Conservation (phyloP, 2,797 vertebrate species). For the Eleutherodactylus coqui region DNA sequence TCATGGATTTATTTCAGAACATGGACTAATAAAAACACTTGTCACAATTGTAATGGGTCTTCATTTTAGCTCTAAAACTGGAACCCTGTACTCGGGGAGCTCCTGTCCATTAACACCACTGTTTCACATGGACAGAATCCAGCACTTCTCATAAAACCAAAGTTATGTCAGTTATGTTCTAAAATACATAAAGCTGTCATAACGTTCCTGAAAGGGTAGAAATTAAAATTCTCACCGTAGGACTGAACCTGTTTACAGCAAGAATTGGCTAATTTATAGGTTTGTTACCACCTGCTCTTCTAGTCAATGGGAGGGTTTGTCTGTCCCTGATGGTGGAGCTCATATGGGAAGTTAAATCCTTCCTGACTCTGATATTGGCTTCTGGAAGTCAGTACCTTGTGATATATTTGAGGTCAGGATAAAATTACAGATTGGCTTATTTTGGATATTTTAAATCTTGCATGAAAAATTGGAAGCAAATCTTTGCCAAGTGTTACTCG, state of each 20-base stretch:
- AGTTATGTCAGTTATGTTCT: constrained; percentile 61
- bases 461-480: constrained; percentile 39
- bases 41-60: constrained; percentile 31
- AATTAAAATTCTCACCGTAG: constrained; percentile 45
- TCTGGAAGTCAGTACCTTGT: constrained; percentile 46
- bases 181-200: constrained; percentile 61
- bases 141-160: constrained; percentile 58
- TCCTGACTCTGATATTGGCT: constrained; percentile 44
- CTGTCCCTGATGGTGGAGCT: not conserved
- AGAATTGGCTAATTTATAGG: constrained; percentile 53
- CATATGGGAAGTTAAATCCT: constrained; percentile 20
- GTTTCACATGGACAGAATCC: constrained; percentile 59
- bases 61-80: constrained; percentile 26
- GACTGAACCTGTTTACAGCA: constrained; percentile 53
- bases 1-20: not conserved
- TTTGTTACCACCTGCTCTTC: constrained; percentile 53
- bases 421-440: constrained; percentile 27
- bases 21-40: not conserved
- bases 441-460: constrained; percentile 30
- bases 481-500: constrained; percentile 33
- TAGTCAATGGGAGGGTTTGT: constrained; percentile 31
- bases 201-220: constrained; percentile 41
- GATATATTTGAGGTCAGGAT: constrained; percentile 36
- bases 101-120: constrained; percentile 51
- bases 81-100: constrained; percentile 14